Conservation (phyloP, 2,888 invertebrate genomes). For the Chrysolina americana region DNA sequence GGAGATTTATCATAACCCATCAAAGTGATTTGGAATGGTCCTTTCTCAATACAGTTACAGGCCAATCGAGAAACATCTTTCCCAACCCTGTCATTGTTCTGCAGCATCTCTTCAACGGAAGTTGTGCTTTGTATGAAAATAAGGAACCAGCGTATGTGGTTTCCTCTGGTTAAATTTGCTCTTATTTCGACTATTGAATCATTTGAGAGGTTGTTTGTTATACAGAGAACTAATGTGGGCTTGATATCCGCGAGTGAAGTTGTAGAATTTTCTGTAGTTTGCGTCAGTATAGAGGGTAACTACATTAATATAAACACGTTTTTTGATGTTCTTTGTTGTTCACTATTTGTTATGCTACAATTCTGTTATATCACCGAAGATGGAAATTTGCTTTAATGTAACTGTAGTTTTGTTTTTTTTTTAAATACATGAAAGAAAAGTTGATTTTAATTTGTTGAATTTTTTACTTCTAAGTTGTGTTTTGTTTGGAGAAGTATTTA, state of each 20-base stretch:
- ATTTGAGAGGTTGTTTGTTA: not conserved
- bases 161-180: no score
- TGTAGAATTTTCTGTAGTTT: constrained; percentile 5
- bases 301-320: constrained; percentile 5
- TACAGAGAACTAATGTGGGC: not conserved
- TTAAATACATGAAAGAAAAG: not conserved
- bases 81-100: no score
- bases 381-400: not conserved
- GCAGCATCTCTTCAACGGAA: no score
- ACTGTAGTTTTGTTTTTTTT: not conserved
- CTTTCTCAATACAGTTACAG: no score
- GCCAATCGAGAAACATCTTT: no score
- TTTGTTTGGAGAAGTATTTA: not conserved
- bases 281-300: not conserved
- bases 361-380: not conserved
- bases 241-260: not conserved
- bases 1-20: no score
- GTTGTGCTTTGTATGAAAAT: no score
- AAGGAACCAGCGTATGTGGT: no score
- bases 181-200: no score
- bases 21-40: no score
- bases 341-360: not conserved
- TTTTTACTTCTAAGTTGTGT: not conserved
- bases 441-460: not conserved
- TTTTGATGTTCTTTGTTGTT: constrained; percentile 7